Evolutionary conservation across 2,113 vertebrate species (phyloP).

Genomic region (Hippolais icterina): DNA sequence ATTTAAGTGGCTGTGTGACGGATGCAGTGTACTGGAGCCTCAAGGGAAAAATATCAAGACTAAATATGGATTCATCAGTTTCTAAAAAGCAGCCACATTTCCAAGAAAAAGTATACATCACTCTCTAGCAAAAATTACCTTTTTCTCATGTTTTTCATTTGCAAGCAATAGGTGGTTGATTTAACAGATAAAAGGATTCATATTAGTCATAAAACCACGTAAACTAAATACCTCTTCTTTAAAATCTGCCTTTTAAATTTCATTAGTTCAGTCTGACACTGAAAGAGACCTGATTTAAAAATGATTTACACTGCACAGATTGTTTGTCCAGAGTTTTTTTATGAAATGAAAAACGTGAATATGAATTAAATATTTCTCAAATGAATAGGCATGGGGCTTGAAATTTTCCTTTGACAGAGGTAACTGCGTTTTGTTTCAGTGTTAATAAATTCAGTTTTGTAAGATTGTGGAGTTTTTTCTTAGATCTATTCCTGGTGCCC

Average conservation of each 20-base stretch:
- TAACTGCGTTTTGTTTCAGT: slow-evolving; percentile 58
- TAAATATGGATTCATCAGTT: slow-evolving; percentile 42
- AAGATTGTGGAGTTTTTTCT: neutral
- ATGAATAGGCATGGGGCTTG: slow-evolving; percentile 26
- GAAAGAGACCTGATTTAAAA: slow-evolving; percentile 27
- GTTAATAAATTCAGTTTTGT: slow-evolving; percentile 59
- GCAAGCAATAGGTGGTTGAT: neutral
- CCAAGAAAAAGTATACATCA: neutral
- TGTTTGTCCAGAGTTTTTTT: slow-evolving; percentile 53
- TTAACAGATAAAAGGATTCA: slow-evolving; percentile 54
- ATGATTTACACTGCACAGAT: slow-evolving; percentile 45
- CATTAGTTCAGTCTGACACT: slow-evolving; percentile 49
- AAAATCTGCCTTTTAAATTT: slow-evolving; percentile 55
- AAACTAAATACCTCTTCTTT: slow-evolving; percentile 54
- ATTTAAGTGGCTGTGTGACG: neutral
- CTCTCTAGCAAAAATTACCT: slow-evolving; percentile 9
- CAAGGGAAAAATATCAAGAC: slow-evolving; percentile 31
- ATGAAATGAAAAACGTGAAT: slow-evolving; percentile 40
- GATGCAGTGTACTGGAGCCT: slow-evolving; percentile 3
- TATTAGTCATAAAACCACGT: neutral
- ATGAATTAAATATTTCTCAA: slow-evolving; percentile 64
- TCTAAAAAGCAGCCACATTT: slow-evolving; percentile 52
- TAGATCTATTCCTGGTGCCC: slow-evolving; percentile 30
- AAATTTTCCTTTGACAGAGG: slow-evolving; percentile 51
- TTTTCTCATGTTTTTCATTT: neutral